Conservation (phyloP, 1,140 invertebrate species). For the Nebria ingens region DNA sequence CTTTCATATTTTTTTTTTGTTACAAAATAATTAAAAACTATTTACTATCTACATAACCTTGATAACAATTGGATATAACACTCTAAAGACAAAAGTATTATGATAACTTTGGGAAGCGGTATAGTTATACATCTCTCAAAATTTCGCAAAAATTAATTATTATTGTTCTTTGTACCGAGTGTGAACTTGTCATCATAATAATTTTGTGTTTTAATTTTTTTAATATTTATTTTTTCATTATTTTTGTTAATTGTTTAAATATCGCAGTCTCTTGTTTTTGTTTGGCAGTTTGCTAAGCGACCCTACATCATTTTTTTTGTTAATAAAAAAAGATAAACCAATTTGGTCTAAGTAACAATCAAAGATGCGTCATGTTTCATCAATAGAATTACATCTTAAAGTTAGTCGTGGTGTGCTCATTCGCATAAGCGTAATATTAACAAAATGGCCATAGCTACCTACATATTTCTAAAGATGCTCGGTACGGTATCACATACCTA, state of each 20-base stretch:
- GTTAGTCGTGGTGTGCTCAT: no score
- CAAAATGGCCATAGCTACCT: no score
- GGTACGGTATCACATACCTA: no score
- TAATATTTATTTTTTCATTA: slow-evolving; percentile 24
- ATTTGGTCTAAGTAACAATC: no score
- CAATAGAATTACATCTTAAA: no score
- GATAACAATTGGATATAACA: slow-evolving; percentile 30
- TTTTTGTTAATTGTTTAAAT: slow-evolving; percentile 34
- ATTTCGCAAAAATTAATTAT: slow-evolving; percentile 6
- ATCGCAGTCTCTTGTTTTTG: slow-evolving; percentile 36
- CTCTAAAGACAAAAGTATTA: slow-evolving; percentile 30
- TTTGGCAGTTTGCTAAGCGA: slow-evolving; percentile 18
- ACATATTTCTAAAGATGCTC: no score
- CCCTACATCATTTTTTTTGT: slow-evolving; percentile 13
- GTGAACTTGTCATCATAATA: slow-evolving; percentile 1
- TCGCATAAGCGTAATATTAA: no score
- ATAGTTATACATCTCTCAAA: slow-evolving; percentile 8
- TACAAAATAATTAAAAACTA: slow-evolving; percentile 31
- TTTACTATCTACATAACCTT: slow-evolving; percentile 31
- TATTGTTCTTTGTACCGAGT: neutral
- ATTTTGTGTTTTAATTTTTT: slow-evolving; percentile 9
- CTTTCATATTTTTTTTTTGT: no score
- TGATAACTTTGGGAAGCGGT: slow-evolving; percentile 21
- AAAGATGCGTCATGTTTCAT: no score
- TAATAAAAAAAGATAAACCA: no score